Base-by-base conservation (phyloP, 1,140 invertebrate genomes). In the Atopsyche davidsoni region DNA sequence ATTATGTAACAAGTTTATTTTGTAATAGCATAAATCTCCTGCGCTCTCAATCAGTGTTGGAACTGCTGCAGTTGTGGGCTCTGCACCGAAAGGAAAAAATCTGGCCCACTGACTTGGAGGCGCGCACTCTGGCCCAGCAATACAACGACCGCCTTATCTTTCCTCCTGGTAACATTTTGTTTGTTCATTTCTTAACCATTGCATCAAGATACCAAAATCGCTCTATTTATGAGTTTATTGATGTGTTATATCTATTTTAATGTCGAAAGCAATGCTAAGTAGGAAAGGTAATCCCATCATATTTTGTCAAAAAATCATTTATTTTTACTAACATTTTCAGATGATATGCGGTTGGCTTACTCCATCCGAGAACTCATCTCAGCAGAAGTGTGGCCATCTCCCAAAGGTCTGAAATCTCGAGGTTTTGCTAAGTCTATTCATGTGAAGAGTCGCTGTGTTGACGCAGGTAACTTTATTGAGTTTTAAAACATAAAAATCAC, bases 321-420 rank as follows among this genome's bases (percentile, higher is more conserved):
- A 31, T 31, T 31, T 31, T 9, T 31, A 31, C 25, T n/a, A 31
- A 9, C n/a, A 9, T 40, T 75, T 77, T 17, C 64, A 84, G 88
- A 83, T 63, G 82, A 86, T 61, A 67, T 68, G 16, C 72, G 78
- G 59, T 79, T 99, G 67, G 85, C 87, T 51, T 98, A 96, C 64
- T 89, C 89, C 0, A 85, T 98, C 44, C 78, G 96, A 18, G 96
- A 98, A 68, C 87, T 93, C 54, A 90, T 97, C 41, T 79, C 81
- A 11, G 82, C 81, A 19, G 83, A 85, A 13, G 80, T 84, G n/a
- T 83, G 85, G 76, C 83, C 85, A 1, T 68, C 78, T 57, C 83
- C 86, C 16, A 80, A 84, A 41, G 79, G 77, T 2, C 74, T 89
- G 21, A 72, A 77, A 18, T 76, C 81, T 1, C 73, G 85, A 9